A percentile compares a stretch with the other conserved stretches of the same genome.
Conservation (phyloP, 2,888 invertebrate species). For the Byasa hedistus region DNA sequence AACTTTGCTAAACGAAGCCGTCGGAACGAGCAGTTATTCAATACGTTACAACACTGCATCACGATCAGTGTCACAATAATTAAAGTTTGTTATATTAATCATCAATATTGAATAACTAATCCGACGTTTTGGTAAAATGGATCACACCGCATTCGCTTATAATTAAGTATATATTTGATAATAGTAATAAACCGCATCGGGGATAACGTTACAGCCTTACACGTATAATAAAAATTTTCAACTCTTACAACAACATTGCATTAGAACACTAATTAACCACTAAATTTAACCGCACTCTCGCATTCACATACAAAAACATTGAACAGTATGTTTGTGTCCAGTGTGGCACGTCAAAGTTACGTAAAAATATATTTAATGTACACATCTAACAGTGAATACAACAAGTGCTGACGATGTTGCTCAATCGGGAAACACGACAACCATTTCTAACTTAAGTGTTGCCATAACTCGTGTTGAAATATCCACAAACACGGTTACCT, state of each 20-base stretch:
- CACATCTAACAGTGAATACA: constrained; percentile 11
- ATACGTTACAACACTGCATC: not conserved
- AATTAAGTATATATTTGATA: too few species aligned
- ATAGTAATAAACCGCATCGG: not conserved
- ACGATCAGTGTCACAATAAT: too few species aligned
- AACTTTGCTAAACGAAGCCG: constrained; percentile 68
- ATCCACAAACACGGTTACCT: constrained; percentile 3
- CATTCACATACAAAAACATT: constrained; percentile 19
- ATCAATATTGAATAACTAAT: not conserved
- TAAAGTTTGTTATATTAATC: too few species aligned
- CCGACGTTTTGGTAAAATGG: constrained; percentile 5
- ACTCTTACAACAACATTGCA: constrained; percentile 31
- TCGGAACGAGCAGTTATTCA: constrained; percentile 32
- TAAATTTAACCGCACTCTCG: constrained; percentile 21
- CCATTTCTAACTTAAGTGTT: not conserved
- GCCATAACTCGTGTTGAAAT: constrained; percentile 16
- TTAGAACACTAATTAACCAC: constrained; percentile 28
- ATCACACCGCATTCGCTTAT: constrained; percentile 5
- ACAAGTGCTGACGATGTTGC: constrained; percentile 9
- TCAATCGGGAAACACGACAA: not conserved
- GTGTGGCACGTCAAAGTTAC: constrained; percentile 30
- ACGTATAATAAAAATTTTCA: constrained; percentile 26
- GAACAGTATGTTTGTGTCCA: constrained; percentile 19
- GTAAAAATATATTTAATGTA: constrained; percentile 24
- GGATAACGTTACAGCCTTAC: constrained; percentile 24